Evolutionary conservation across 2,888 invertebrate species (phyloP).

Genomic region (Eristalis pertinax): DNA sequence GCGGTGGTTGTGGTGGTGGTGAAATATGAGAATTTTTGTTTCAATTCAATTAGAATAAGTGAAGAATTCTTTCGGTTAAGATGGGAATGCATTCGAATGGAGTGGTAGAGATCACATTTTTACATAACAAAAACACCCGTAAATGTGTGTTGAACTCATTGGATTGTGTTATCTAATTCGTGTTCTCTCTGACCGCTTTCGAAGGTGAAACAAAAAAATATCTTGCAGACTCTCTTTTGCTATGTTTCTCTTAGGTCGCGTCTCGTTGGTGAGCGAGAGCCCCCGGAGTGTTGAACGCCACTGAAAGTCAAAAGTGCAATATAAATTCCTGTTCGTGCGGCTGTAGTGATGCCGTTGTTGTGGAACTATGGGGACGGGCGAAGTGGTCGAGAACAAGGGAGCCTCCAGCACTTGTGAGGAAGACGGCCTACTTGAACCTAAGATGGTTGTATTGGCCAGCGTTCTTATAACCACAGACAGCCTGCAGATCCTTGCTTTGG

Average conservation of each 20-base stretch:
- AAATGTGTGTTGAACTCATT: constrained; percentile 10
- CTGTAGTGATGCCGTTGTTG: constrained; percentile 40
- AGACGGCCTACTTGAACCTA: no score
- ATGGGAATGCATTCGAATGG: neutral
- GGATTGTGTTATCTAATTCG: constrained; percentile 4
- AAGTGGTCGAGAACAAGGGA: neutral
- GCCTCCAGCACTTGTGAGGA: neutral
- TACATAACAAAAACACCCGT: neutral
- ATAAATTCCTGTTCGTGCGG: constrained; percentile 44
- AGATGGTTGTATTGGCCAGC: no score
- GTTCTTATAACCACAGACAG: no score
- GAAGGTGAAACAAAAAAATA: neutral
- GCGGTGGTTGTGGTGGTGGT: constrained; percentile 51
- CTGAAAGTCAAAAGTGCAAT: constrained; percentile 61
- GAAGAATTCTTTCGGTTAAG: no score
- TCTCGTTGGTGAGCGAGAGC: constrained; percentile 16
- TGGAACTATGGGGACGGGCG: neutral
- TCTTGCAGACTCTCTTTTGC: constrained; percentile 14
- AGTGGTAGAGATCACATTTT: neutral
- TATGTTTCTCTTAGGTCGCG: constrained; percentile 34
- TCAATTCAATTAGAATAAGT: neutral
- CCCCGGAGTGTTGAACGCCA: constrained; percentile 62
- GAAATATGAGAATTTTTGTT: constrained; percentile 60
- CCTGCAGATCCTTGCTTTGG: no score
- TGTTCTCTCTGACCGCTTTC: constrained; percentile 12